phyloP scores from a whole-genome alignment of 2,888 invertebrate genomes.

The Stictocephala bisonia region DNA sequence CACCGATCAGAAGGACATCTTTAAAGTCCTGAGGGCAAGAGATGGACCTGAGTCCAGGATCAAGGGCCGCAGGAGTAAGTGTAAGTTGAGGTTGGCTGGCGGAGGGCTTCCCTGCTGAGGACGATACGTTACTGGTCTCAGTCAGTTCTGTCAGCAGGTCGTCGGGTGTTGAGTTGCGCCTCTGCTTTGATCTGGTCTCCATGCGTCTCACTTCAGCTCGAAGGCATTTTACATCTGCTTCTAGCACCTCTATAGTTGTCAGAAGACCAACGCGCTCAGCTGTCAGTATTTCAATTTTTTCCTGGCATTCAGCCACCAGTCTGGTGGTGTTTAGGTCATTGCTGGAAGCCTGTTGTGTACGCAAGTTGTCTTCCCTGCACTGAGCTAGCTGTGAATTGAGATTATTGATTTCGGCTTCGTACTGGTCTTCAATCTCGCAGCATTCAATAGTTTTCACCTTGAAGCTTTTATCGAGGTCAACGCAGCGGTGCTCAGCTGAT shows the following conservation, averaged over 20 bases:
- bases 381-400: neutral
- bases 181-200: neutral
- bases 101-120: too few species aligned
- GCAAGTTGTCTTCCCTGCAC: neutral
- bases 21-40: too few species aligned
- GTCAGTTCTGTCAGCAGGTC: neutral
- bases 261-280: conserved; percentile 5
- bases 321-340: neutral
- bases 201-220: neutral
- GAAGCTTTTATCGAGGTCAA: too few species aligned
- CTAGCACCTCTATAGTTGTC: conserved; percentile 15
- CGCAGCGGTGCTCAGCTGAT: too few species aligned
- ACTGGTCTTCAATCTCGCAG: neutral
- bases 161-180: neutral
- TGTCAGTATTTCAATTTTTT: neutral
- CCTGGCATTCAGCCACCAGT: neutral
- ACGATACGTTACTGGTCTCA: neutral
- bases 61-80: too few species aligned
- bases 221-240: neutral
- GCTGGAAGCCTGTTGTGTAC: neutral
- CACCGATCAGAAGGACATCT: conserved; percentile 1
- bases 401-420: neutral
- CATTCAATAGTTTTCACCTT: conserved; percentile 16
- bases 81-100: too few species aligned
- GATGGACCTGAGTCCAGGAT: too few species aligned